Percentiles rank a stretch among this genome's conserved stretches.
These are phyloP conservation scores for Phrynocephalus vlangalii DNA, from an alignment of 2,797 vertebrate species.

Conservation along the genomic window DNA sequence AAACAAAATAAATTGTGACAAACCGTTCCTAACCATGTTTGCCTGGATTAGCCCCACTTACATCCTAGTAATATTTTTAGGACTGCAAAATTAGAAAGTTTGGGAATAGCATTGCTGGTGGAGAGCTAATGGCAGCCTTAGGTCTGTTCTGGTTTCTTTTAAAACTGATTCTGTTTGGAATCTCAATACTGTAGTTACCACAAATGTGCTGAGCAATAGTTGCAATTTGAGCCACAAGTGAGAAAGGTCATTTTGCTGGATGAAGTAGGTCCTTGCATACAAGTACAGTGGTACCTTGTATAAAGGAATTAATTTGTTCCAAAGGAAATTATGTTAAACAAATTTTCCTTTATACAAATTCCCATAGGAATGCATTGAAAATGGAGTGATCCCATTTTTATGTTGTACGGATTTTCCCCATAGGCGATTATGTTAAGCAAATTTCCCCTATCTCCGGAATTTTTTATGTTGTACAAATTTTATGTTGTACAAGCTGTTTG, in stretches of 20 bases:
- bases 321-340: too few species aligned
- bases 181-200: conserved; percentile 21
- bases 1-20: conserved; percentile 17
- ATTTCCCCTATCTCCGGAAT: too few species aligned
- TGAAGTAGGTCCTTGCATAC: not conserved
- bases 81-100: not conserved
- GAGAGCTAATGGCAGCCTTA: conserved; percentile 11
- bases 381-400: too few species aligned
- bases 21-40: not conserved
- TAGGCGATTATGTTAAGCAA: too few species aligned
- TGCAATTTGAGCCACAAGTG: conserved; percentile 22
- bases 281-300: too few species aligned
- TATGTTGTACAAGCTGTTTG: too few species aligned
- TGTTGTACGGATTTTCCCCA: too few species aligned
- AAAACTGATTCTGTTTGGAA: conserved; percentile 25
- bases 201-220: conserved; percentile 14
- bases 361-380: too few species aligned
- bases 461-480: too few species aligned
- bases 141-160: conserved; percentile 35
- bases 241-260: not conserved
- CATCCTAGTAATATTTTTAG: not conserved
- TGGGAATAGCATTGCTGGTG: not conserved
- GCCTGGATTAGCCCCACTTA: not conserved
- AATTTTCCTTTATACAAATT: too few species aligned
- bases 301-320: too few species aligned